Base-by-base conservation (phyloP, 2,113 vertebrate genomes). In the Dasyornis broadbenti region DNA sequence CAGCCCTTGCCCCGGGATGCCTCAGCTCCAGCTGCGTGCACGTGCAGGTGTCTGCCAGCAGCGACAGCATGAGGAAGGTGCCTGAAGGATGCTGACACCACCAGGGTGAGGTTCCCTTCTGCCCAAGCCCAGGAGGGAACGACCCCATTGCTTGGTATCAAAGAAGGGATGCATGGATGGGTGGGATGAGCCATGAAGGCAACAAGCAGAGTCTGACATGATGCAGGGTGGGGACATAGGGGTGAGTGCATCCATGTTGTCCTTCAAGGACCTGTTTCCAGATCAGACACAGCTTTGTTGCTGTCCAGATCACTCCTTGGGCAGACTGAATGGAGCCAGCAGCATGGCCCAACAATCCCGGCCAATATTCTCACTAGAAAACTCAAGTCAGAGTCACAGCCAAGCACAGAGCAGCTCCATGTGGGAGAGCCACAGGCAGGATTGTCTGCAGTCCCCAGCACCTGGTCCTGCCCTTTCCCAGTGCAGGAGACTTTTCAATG, bases 401-500 rank as follows among this genome's bases (percentile, higher is more conserved):
- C 78, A 44, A 39, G 56, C 24, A 61, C 0, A 1, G 78, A 65
- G 21, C 37, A 89, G 57, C 47, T 19, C 28, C 1, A 5, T 1
- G 1, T 1, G 37, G 57, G 31, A 12, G 13, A 78, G 7, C 6
- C 5, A 4, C 3, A 2, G 21, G 22, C 0, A 0, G 44, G 31
- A 37, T 57, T 57, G 15, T 40, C 35, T 60, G 33, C 1, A 0
- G 39, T 13, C n/a, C 61, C 53, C 8, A 3, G 2, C 22, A 52
- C 14, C 31, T 5, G 7, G 21, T 63, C 47, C 60, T 87, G 52
- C 27, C 47, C 53, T 45, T 77, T 44, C 65, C 1, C 3, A 9
- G 33, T 5, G 21, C 59, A 72, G 54, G 23, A 65, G 13, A 28
- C 19, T 49, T 15, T 47, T 35, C 31, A 13, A 10, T n/a, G 15